Percentiles rank a stretch among this genome's conserved stretches.
Evolutionary conservation across 2,888 invertebrate genomes (phyloP).

Genomic region (Philereme vetulata): DNA sequence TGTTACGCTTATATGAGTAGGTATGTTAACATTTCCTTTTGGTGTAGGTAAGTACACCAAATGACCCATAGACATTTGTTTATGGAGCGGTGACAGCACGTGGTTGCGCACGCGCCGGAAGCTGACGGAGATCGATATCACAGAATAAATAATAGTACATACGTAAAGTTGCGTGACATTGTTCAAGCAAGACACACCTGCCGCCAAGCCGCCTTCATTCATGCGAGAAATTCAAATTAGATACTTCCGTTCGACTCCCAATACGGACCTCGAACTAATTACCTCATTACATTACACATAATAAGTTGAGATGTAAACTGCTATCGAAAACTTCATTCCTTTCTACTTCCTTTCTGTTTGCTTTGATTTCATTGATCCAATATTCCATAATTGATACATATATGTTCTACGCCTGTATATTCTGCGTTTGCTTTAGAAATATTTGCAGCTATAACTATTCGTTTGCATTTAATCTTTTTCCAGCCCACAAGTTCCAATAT

Average conservation of each 20-base stretch:
- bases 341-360: slow-evolving; percentile 22
- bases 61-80: slow-evolving; percentile 51
- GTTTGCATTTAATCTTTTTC: neutral
- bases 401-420: neutral
- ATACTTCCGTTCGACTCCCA: slow-evolving; percentile 35
- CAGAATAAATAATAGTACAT: slow-evolving; percentile 29
- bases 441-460: neutral
- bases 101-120: slow-evolving; percentile 73
- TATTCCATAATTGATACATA: neutral
- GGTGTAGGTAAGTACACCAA: slow-evolving; percentile 50
- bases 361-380: slow-evolving; percentile 17
- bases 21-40: slow-evolving; percentile 55
- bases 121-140: slow-evolving; percentile 41
- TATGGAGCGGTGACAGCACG: slow-evolving; percentile 56
- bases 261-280: slow-evolving; percentile 35
- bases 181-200: slow-evolving; percentile 56
- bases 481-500: neutral
- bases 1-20: slow-evolving; percentile 13
- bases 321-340: slow-evolving; percentile 26
- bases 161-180: slow-evolving; percentile 49
- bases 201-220: slow-evolving; percentile 41
- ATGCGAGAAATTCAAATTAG: slow-evolving; percentile 59
- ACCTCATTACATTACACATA: slow-evolving; percentile 30
- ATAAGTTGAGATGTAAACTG: slow-evolving; percentile 31
- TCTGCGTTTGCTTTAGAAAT: neutral